A percentile compares a stretch with the other conserved stretches of the same genome.
These are phyloP conservation scores for Metaphire vulgaris DNA, from an alignment of 1,140 invertebrate species.

Conservation along the genomic window DNA sequence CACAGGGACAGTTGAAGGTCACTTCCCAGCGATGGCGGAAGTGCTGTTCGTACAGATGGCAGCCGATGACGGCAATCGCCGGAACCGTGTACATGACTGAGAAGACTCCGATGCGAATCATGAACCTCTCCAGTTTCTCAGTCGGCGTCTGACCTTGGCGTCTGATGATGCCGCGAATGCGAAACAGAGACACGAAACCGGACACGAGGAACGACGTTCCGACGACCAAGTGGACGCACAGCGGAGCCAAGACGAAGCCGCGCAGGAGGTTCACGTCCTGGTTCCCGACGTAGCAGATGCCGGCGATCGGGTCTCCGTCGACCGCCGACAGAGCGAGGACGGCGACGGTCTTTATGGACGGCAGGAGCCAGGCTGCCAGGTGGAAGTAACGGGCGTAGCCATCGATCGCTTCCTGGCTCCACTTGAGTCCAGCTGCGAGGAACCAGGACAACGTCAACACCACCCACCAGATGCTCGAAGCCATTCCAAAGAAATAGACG, in stretches of 20 bases:
- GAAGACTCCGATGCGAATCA: constrained; percentile 57
- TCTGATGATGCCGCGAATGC: constrained; percentile 52
- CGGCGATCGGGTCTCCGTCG: constrained; percentile 91
- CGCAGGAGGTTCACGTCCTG: constrained; percentile 77
- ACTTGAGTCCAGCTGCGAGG: constrained; percentile 90
- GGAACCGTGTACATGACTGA: constrained; percentile 57
- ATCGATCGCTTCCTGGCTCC: constrained; percentile 98
- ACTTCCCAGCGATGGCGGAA: constrained; percentile 49
- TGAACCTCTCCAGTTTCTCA: constrained; percentile 53
- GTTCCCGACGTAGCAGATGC: constrained; percentile 91
- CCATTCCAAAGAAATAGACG: constrained; percentile 96
- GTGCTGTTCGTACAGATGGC: constrained; percentile 64
- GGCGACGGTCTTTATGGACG: constrained; percentile 78
- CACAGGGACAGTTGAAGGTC: constrained; percentile 60
- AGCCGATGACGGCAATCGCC: constrained; percentile 56
- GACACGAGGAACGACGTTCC: constrained; percentile 87
- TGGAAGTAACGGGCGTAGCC: constrained; percentile 96
- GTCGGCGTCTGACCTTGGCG: constrained; percentile 48
- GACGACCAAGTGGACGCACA: constrained; percentile 82
- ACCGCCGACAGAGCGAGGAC: constrained; percentile 90
- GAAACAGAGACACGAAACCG: constrained; percentile 89
- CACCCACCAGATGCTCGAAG: constrained; percentile 97
- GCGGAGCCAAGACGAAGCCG: constrained; percentile 79
- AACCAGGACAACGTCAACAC: constrained; percentile 96
- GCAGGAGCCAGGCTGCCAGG: constrained; percentile 87